Base-by-base conservation (phyloP, 2,888 invertebrate species). In the Plagiodera versicolora region DNA sequence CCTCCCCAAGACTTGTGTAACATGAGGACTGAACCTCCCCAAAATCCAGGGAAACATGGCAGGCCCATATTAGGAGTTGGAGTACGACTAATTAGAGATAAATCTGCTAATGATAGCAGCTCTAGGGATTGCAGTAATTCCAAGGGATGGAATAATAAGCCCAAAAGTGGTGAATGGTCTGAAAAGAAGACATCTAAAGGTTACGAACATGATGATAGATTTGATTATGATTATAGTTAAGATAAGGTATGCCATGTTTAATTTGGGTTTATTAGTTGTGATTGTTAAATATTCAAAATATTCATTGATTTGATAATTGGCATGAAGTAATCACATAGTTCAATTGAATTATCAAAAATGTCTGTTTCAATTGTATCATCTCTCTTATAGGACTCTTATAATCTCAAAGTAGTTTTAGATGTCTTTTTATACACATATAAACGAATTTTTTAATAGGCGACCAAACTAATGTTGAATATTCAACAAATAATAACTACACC, bases 121-220 rank as follows among this genome's bases (percentile, higher is more conserved):
- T 73, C 73, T 72, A 63, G 67, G 32, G 72, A 72, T 32, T 57
- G 45, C 11, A 57, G 63, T 10, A 44, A 50, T 11, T 49, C 58
- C n/a, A 32, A 53, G 5, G 64, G 63, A 9, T 66, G 69, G 65
- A 62, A 32, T 14, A 51, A 11, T 19, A 69, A 67, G 30, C 59
- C 58, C 18, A 70, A 71, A 20, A 65, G 59, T 5, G 66, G 64
- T 4, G 65, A 68, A 5, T 54, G 64, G 24, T 69, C 70, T 48
- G 70, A 70, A 10, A 70, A 59, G 46, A 58, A 61, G 48, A 20
- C 50, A 6, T 17, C 51, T 3, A 77, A 78, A 62, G 78, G 77
- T 0, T 79, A 79, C 78, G 78, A 80, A 60, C 79, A 80, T 54
- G 79, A 80, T 61, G 80, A 80, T 55, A 69, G 80, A 63, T 79